A percentile compares a stretch with the other conserved stretches of the same genome.
These are phyloP conservation scores for Eilema caniola DNA, from an alignment of 2,888 invertebrate species.

Conservation along the genomic window DNA sequence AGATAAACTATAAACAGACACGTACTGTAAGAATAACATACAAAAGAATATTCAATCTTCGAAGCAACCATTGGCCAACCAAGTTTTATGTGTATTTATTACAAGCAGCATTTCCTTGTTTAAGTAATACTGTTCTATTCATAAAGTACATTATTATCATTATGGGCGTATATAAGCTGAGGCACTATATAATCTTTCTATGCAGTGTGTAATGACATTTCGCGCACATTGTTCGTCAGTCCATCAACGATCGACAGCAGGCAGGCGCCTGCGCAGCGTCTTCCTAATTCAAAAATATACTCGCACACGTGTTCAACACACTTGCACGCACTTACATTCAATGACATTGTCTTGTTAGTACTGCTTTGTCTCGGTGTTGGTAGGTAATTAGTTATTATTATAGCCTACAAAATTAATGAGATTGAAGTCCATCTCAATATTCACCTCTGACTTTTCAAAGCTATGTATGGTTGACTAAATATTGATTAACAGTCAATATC, in stretches of 20 bases:
- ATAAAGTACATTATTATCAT: background rate
- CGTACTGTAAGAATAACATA: background rate
- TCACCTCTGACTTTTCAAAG: background rate
- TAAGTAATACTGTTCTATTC: constrained; percentile 7
- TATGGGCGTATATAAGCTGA: constrained; percentile 7
- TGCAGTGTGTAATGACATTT: constrained; percentile 35
- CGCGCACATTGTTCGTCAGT: constrained; percentile 45
- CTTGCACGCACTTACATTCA: constrained; percentile 45
- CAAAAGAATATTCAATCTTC: background rate
- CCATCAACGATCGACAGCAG: constrained; percentile 54
- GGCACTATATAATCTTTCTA: too few species aligned
- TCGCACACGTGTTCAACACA: constrained; percentile 50
- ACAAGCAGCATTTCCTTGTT: background rate
- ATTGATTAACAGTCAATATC: background rate
- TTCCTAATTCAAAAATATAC: constrained; percentile 64
- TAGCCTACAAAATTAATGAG: constrained; percentile 9
- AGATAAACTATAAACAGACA: background rate
- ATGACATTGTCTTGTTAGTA: constrained; percentile 45
- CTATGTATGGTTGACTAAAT: background rate
- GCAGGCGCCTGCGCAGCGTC: constrained; percentile 49
- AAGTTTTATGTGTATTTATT: constrained; percentile 3
- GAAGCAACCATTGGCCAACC: background rate
- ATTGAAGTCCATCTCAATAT: background rate
- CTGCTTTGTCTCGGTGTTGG: constrained; percentile 38
- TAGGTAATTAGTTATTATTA: constrained; percentile 15